phyloP scores from a whole-genome alignment of 2,797 vertebrate genomes.

The Tenualosa ilisha region DNA sequence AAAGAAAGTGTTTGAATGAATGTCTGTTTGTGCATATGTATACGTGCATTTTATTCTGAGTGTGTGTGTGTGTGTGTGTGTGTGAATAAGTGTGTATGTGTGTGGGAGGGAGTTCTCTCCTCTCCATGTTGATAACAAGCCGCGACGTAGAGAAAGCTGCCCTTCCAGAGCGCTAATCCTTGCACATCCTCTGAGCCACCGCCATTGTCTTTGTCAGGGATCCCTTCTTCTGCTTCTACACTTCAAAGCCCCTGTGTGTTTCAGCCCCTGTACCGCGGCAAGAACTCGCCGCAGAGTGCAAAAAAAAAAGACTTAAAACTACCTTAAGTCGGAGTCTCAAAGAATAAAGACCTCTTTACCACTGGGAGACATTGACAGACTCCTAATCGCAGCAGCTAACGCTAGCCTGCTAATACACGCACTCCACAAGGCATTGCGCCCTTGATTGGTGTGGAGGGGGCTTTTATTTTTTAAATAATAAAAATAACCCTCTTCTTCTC shows the following conservation, averaged over 20 bases:
- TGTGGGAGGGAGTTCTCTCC: neutral
- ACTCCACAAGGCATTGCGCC: conserved; percentile 23
- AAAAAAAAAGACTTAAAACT: conserved; percentile 34
- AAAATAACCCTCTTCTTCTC: neutral
- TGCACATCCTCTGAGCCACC: conserved; percentile 54
- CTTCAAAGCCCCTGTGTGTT: conserved; percentile 63
- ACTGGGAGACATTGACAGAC: conserved; percentile 21
- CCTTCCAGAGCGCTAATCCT: conserved; percentile 61
- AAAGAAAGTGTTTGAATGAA: neutral
- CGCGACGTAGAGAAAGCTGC: neutral
- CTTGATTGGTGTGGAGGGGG: neutral
- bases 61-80: neutral
- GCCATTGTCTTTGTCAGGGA: conserved; percentile 66
- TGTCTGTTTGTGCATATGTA: neutral
- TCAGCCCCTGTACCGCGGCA: neutral
- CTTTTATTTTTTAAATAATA: conserved; percentile 4
- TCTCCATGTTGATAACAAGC: conserved; percentile 19
- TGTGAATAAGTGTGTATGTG: too few species aligned
- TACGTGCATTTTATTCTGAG: neutral
- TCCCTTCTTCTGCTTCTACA: conserved; percentile 67
- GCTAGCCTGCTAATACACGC: conserved; percentile 18
- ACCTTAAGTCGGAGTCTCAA: conserved; percentile 34
- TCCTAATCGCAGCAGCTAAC: neutral
- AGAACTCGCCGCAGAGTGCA: neutral
- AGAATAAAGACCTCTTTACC: conserved; percentile 30